phyloP scores from a whole-genome alignment of 1,140 invertebrate genomes.

The Pteromalus puparum region DNA sequence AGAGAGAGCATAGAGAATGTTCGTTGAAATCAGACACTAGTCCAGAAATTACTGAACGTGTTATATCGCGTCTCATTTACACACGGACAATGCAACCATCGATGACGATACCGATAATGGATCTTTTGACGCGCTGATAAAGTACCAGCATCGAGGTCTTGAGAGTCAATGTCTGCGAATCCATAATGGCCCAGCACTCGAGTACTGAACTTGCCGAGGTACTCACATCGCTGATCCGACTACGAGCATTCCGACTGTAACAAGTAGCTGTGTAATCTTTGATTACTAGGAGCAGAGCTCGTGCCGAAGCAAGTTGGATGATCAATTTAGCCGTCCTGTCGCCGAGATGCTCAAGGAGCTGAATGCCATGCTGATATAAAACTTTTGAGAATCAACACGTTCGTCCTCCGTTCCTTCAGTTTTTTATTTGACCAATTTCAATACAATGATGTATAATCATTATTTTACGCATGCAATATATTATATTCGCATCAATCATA shows the following conservation, averaged over 20 bases:
- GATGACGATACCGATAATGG: not conserved
- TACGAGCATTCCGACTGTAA: not conserved
- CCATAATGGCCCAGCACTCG: not conserved
- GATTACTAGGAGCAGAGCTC: not conserved
- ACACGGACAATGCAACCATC: not conserved
- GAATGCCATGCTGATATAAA: too few relatives aligned
- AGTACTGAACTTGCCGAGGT: not conserved
- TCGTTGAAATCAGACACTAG: not conserved
- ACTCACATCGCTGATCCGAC: not conserved
- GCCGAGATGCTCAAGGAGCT: too few relatives aligned
- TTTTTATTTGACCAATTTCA: too few relatives aligned
- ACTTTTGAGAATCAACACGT: too few relatives aligned
- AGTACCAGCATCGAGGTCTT: not conserved
- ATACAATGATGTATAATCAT: too few relatives aligned
- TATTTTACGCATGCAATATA: too few relatives aligned
- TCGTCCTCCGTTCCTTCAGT: too few relatives aligned
- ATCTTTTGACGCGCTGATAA: conserved; percentile 15
- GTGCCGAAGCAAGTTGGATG: not conserved
- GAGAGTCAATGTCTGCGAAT: not conserved
- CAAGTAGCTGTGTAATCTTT: not conserved
- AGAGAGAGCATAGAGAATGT: not conserved
- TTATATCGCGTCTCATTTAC: not conserved
- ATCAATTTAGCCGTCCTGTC: too few relatives aligned
- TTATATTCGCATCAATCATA: too few relatives aligned
- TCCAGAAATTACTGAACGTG: conserved; percentile 9